phyloP scores from a whole-genome alignment of 2,797 vertebrate species.

The Argyrosomus regius region DNA sequence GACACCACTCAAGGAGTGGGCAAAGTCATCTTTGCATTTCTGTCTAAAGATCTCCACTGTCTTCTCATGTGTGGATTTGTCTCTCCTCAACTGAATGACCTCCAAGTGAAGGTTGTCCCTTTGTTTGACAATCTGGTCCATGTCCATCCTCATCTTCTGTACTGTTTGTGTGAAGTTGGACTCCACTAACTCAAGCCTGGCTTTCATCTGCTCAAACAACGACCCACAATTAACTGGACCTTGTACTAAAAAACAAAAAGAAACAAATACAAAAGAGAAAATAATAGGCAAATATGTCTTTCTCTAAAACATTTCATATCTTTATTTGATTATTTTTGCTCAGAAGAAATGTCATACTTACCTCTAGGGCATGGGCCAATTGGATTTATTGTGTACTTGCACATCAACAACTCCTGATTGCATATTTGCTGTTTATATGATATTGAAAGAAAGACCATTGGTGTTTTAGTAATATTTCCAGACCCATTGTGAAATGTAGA shows the following conservation, averaged over 20 bases:
- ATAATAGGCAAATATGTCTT: neutral
- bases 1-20: constrained; percentile 68
- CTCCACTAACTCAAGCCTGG: constrained; percentile 55
- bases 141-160: constrained; percentile 53
- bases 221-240: constrained; percentile 35
- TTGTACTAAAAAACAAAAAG: rapidly evolving
- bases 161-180: constrained; percentile 80
- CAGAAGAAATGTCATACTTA: constrained; percentile 50
- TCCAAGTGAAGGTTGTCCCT: constrained; percentile 71
- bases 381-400: rapidly evolving
- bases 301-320: neutral
- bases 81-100: constrained; percentile 62
- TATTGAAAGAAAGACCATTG: constrained; percentile 1
- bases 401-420: rapidly evolving
- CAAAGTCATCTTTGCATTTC: constrained; percentile 79
- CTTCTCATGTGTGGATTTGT: constrained; percentile 67
- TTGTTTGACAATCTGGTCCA: constrained; percentile 48
- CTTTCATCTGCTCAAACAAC: constrained; percentile 50
- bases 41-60: constrained; percentile 62
- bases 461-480: constrained; percentile 2
- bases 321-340: neutral
- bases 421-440: constrained; percentile 64
- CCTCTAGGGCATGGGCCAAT: rapidly evolving
- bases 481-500: constrained; percentile 10
- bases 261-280: too few relatives aligned